Conservation (phyloP, 2,888 invertebrate species). For the Proisotoma minuta region DNA sequence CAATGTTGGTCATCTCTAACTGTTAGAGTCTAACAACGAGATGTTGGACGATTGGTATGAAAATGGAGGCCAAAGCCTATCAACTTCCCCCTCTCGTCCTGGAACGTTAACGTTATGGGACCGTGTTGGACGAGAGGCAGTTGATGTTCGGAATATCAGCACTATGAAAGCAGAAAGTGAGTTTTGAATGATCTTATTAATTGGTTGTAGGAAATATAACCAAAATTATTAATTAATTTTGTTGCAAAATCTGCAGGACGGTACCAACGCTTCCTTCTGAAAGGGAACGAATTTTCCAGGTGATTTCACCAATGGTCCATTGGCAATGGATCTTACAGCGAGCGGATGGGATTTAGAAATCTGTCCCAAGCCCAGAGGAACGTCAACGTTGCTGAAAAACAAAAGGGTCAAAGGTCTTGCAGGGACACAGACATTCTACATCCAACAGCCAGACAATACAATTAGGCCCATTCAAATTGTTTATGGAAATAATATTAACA, state of each 20-base stretch:
- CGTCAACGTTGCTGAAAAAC: not conserved
- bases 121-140: too few species aligned
- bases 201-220: too few species aligned
- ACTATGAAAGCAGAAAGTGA: slow-evolving; percentile 39
- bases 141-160: too few species aligned
- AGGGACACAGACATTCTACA: slow-evolving; percentile 25
- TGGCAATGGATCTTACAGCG: slow-evolving; percentile 40
- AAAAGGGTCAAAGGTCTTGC: slow-evolving; percentile 23
- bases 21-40: too few species aligned
- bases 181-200: too few species aligned
- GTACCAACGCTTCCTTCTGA: slow-evolving; percentile 40
- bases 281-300: slow-evolving; percentile 39
- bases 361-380: slow-evolving; percentile 13
- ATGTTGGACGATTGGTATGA: too few species aligned
- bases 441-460: slow-evolving; percentile 33
- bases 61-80: too few species aligned
- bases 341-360: slow-evolving; percentile 43
- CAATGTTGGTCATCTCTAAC: too few species aligned
- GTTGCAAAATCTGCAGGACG: slow-evolving; percentile 21
- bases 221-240: slow-evolving; percentile 1
- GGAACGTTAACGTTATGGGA: too few species aligned
- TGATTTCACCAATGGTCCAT: slow-evolving; percentile 42
- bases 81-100: too few species aligned
- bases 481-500: slow-evolving; percentile 27
- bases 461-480: slow-evolving; percentile 36